Evolutionary conservation across 2,888 invertebrate genomes (phyloP), one percentile per base, ranked within the genome.

Genomic region (Synergus itoensis): DNA sequence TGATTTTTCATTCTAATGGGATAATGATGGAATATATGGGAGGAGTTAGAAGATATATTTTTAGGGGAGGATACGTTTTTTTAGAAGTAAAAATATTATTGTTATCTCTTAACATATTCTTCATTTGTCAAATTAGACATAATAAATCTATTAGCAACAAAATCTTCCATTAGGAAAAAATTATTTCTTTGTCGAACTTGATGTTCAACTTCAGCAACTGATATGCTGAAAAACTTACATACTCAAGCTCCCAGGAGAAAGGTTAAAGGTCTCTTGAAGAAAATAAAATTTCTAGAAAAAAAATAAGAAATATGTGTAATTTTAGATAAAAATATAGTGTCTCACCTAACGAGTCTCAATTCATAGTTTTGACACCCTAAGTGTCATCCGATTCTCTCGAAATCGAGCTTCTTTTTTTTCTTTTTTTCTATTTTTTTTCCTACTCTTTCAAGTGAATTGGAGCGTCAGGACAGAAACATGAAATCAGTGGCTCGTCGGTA

Each of bases 321-420:
- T 75, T 40, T 77, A 75, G 60, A 75, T 62, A 67, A 60, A 78
- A 69, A 79, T 81, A 88, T 87, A 90, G 89, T 89, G 86, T 87
- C 77, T 77, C 28, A 28, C 81, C 88, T 90, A 89, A 89, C 90
- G 90, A 90, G 89, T 90, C 82, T 78, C 84, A 77, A 81, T 83
- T 82, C 84, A 81, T 80, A 80, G 77, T 82, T 81, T 81, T 84
- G 78, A 28, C 53, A 81, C 77, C 77, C 82, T 76, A 65, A 79
- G 80, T 79, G 77, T 77, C 75, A 80, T 82, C 80, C 21, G 11
- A 12, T 45, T 45, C 14, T 45, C 45, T 45, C 14, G 14, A 45
- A 45, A 45, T 45, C 45, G 14, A 73, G 76, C 53, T 79, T 63
- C 48, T 62, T 64, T 40, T 65, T 45, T 18, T 76, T 63, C 77